A percentile compares a stretch with the other conserved stretches of the same genome.
These are phyloP conservation scores for Pachliopta kotzebuea DNA, from an alignment of 2,888 invertebrate genomes.

Conservation along the genomic window DNA sequence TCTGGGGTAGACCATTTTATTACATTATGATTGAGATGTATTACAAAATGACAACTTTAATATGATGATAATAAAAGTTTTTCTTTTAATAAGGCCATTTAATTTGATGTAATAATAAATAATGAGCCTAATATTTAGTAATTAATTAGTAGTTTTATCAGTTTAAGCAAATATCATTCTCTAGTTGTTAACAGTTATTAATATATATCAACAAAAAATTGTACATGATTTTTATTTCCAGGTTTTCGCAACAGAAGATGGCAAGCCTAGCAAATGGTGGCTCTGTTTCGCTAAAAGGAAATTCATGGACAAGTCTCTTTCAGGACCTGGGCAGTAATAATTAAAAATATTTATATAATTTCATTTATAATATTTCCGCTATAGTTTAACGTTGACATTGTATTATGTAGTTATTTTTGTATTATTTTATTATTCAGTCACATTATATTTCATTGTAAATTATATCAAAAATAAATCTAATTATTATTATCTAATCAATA, in stretches of 20 bases:
- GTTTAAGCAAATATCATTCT: no score
- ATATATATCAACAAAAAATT: no score
- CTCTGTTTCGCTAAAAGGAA: conserved; percentile 99
- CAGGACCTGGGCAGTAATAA: conserved; percentile 89
- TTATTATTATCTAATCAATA: neutral
- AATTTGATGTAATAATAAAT: no score
- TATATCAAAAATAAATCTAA: conserved; percentile 16
- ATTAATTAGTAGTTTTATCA: no score
- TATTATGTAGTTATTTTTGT: conserved; percentile 10
- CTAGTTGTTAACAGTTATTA: no score
- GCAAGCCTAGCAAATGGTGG: conserved; percentile 99
- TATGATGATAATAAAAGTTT: no score
- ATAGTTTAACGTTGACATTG: conserved; percentile 20
- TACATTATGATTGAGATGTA: no score
- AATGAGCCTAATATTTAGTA: no score
- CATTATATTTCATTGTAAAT: conserved; percentile 8
- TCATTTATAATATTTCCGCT: conserved; percentile 9
- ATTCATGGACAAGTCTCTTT: conserved; percentile 99
- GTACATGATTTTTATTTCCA: conserved; percentile 35
- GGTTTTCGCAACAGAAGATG: conserved; percentile 92
- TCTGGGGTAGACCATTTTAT: no score
- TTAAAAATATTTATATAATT: neutral
- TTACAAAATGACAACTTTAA: no score
- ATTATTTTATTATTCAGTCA: conserved; percentile 14
- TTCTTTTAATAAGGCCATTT: no score